Percentiles rank a stretch among this genome's conserved stretches.
Evolutionary conservation across 2,797 vertebrate genomes (phyloP).

Genomic region (Fundulus diaphanus): DNA sequence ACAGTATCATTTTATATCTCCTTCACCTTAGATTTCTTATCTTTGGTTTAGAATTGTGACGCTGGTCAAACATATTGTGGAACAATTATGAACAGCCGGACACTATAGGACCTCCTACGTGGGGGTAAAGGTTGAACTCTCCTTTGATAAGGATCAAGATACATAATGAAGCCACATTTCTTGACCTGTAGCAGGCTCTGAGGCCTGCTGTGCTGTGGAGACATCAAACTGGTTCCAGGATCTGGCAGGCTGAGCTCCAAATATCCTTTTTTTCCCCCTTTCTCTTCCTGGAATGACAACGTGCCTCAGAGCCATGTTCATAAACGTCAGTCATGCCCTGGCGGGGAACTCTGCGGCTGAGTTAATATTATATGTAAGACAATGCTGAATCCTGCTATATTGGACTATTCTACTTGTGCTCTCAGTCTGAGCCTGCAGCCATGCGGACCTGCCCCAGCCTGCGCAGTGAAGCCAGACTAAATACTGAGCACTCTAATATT

Average conservation of each 20-base stretch:
- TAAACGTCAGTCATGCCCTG: slow-evolving; percentile 57
- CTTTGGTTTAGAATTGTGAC: neutral
- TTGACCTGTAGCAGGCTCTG: slow-evolving; percentile 10
- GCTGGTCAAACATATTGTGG: too few relatives aligned
- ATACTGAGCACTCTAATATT: slow-evolving; percentile 4
- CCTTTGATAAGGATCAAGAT: slow-evolving; percentile 17
- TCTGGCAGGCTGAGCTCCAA: slow-evolving; percentile 15
- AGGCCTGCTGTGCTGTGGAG: slow-evolving; percentile 6
- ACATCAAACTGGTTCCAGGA: slow-evolving; percentile 21
- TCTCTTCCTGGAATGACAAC: slow-evolving; percentile 48
- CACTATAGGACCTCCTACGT: neutral
- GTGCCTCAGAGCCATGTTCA: slow-evolving; percentile 37
- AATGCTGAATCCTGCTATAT: slow-evolving; percentile 44
- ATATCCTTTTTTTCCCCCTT: slow-evolving; percentile 35
- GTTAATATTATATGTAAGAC: slow-evolving; percentile 62
- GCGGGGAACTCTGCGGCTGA: slow-evolving; percentile 25
- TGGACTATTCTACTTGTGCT: slow-evolving; percentile 26
- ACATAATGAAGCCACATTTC: neutral
- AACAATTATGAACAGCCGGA: neutral
- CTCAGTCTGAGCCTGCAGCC: slow-evolving; percentile 33
- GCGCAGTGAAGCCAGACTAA: slow-evolving; percentile 25
- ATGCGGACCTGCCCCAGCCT: slow-evolving; percentile 42
- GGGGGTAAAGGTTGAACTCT: neutral
- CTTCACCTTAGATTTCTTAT: neutral
- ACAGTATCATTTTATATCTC: too few relatives aligned